phyloP scores from a whole-genome alignment of 2,888 invertebrate genomes.

The Lumbricus terrestris region DNA sequence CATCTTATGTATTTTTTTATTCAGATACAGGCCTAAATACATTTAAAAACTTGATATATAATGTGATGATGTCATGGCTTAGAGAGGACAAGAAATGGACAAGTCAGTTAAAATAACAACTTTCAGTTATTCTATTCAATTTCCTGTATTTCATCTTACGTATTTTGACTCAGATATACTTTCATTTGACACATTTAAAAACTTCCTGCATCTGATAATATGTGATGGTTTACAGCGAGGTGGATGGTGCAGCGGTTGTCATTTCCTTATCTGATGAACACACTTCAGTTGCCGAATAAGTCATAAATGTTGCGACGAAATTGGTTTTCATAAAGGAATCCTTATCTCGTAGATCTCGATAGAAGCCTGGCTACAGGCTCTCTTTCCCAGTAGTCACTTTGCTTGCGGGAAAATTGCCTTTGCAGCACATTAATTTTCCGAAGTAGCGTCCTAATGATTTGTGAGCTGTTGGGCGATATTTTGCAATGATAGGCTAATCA shows the following conservation, averaged over 20 bases:
- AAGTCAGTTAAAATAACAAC: not conserved
- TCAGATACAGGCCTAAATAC: too few relatives aligned
- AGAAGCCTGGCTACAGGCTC: slow-evolving; percentile 3
- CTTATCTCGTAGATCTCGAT: not conserved
- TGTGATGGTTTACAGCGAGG: not conserved
- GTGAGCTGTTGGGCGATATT: not conserved
- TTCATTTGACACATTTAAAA: not conserved
- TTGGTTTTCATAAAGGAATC: not conserved
- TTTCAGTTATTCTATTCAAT: not conserved
- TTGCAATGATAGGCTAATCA: not conserved
- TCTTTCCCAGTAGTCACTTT: not conserved
- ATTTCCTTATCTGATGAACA: not conserved
- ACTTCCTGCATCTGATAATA: not conserved
- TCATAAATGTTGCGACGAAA: not conserved
- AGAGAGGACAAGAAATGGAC: not conserved
- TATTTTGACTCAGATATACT: too few relatives aligned
- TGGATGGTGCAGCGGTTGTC: not conserved
- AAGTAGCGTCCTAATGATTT: not conserved
- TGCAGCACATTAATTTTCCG: not conserved
- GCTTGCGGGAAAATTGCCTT: not conserved
- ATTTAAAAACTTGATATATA: too few relatives aligned
- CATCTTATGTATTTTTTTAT: too few relatives aligned
- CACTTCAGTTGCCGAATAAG: not conserved
- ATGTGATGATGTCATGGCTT: not conserved
- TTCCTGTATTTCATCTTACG: not conserved